Percentiles rank a stretch among this genome's conserved stretches.
phyloP scores from a whole-genome alignment of 2,113 vertebrate genomes.

The Sterrhoptilus dennistouni region DNA sequence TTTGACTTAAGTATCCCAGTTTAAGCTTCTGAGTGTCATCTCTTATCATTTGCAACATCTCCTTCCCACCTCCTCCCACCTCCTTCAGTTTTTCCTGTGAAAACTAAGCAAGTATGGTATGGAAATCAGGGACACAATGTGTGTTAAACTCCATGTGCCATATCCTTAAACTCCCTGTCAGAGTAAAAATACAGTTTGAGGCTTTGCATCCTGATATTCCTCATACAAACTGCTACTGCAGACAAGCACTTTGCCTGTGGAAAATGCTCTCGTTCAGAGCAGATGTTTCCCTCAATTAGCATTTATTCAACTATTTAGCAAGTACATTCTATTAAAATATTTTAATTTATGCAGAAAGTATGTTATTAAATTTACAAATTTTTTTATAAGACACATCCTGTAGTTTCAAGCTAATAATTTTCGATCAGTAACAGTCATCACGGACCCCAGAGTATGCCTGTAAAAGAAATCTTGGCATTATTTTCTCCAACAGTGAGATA shows the following conservation, averaged over 20 bases:
- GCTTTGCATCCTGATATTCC: slow-evolving; percentile 38
- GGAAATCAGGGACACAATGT: slow-evolving; percentile 46
- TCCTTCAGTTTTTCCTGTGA: slow-evolving; percentile 20
- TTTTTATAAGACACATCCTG: slow-evolving; percentile 60
- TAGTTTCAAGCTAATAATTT: slow-evolving; percentile 69
- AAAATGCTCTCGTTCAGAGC: slow-evolving; percentile 65
- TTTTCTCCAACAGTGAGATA: not conserved
- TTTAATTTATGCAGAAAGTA: slow-evolving; percentile 72
- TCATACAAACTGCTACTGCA: slow-evolving; percentile 52
- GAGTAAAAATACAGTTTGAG: slow-evolving; percentile 27
- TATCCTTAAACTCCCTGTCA: slow-evolving; percentile 46
- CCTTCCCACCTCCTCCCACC: slow-evolving; percentile 38
- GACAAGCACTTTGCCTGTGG: slow-evolving; percentile 65
- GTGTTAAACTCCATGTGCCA: slow-evolving; percentile 2
- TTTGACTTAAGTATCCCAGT: not conserved
- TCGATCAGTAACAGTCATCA: slow-evolving; percentile 33
- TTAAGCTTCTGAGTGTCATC: slow-evolving; percentile 6
- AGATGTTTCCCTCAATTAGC: slow-evolving; percentile 70
- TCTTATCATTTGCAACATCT: slow-evolving; percentile 1
- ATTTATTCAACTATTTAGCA: slow-evolving; percentile 66
- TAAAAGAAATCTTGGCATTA: slow-evolving; percentile 34
- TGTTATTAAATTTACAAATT: slow-evolving; percentile 68
- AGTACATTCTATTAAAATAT: slow-evolving; percentile 68
- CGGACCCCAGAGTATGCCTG: not conserved
- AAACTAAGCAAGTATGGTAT: slow-evolving; percentile 41